Evolutionary conservation across 2,113 vertebrate species (phyloP), one percentile per base, ranked within the genome.

Genomic region (Pagrus major): DNA sequence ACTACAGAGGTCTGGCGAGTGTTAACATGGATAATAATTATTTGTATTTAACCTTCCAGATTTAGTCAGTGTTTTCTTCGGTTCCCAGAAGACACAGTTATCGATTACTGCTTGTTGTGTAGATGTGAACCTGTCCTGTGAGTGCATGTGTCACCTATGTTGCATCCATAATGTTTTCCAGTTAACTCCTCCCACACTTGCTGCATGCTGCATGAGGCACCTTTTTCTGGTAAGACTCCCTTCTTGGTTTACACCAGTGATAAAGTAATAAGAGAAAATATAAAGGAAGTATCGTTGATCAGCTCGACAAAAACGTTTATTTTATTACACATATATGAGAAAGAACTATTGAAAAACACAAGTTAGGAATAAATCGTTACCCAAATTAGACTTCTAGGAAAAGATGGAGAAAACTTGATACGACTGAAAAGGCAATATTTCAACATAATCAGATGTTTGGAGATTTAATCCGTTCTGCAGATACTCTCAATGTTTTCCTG

Each of bases 191-290:
- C 94, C 96, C 93, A 96, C 95, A 96, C 95, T 97, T 95, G 94
- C 96, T 97, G 97, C 97, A 98, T 98, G 97, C 96, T 97, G 96
- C 97, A 97, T 97, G 96, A 95, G 90, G 92, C 93, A 93, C 93
- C 88, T 92, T 94, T n/a, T 94, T 92, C 96, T 95, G 97, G 97
- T 98, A 98, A 98, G 97, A 94, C 85, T 94, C 76, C 68, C 56
- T 64, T 71, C 74, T 91, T 95, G 93, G 93, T 65, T 78, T 80
- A 67, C 65, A 87, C n/a, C 31, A 75, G 2, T 46, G 55, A 74
- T 9, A 65, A 2, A 0, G 4, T 44, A 60, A 74, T 10, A 65
- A 2, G 0, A 1, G 29, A 18, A 46, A 58, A 56, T 15, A 20
- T 21, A 37, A 47, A 68, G 12, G 5, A 25, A 37, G 11, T 11